Evolutionary conservation across 2,113 vertebrate species (phyloP), one percentile per base, ranked within the genome.

Genomic region (Cyprinodon variegatus): DNA sequence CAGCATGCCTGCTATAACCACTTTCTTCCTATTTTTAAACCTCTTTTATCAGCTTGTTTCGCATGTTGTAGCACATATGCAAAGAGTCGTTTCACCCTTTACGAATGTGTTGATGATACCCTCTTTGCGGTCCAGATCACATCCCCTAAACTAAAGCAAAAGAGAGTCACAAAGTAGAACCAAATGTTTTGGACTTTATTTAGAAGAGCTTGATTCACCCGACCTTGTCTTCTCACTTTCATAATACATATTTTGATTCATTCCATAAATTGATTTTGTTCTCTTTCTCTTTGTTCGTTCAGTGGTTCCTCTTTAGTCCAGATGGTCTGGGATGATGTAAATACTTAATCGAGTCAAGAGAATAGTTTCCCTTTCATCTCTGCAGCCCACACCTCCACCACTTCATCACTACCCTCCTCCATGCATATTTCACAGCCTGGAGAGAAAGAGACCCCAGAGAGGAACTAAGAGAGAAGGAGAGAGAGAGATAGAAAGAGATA

Each of bases 31-130:
- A 41, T 81, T 83, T 78, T 82, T 63, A 85, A 77, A 61, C 69
- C 45, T 65, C 57, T 65, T 83, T 85, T 74, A 85, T 85, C 80
- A 82, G 68, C 80, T 86, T 65, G 62, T 74, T 89, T 82, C 83
- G 83, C 79, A 77, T 40, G 39, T 40, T 39, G 9, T 29, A 40
- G 59, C 61, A 57, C 22, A 0, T 59, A 20, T 50, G 29, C 69
- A 59, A 14, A 29, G 60, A 15, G n/a, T 65, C 59, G 59, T 39
- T 67, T 69, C 41, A 72, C 61, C 82, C 59, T 57, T 82, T 80
- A 78, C 75, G 81, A 81, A 83, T 82, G 77, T 87, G 84, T 67
- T 83, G 69, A 82, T 80, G 79, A 89, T 89, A 69, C 67, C 70
- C 57, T 78, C 83, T 74, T 74, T 59, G 43, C 67, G 71, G 77